Evolutionary conservation across 1,140 invertebrate genomes (phyloP).

Genomic region (Macrosteles quadrilineatus): DNA sequence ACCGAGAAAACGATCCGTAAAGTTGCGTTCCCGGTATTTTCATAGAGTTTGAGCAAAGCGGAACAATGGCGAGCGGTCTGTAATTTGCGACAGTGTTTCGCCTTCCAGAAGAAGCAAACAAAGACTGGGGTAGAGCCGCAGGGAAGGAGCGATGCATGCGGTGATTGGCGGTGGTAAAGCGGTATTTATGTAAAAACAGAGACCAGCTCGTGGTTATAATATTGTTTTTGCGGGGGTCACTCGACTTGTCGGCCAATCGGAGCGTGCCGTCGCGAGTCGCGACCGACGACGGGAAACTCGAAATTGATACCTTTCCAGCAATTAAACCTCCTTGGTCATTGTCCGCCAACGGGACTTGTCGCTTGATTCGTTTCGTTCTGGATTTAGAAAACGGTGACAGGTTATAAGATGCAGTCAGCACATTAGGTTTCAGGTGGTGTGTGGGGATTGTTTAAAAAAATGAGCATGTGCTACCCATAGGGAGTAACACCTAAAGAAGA

Average conservation of each 20-base stretch:
- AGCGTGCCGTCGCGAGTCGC: not conserved
- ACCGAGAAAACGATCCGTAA: too few species aligned
- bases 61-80: slow-evolving; percentile 7
- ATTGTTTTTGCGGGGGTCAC: slow-evolving; percentile 18
- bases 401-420: too few species aligned
- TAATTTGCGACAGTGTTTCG: not conserved
- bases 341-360: too few species aligned
- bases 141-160: slow-evolving; percentile 2
- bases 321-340: too few species aligned
- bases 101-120: not conserved
- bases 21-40: too few species aligned
- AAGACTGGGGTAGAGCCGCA: not conserved
- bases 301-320: not conserved
- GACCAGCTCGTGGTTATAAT: slow-evolving; percentile 2
- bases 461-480: too few species aligned
- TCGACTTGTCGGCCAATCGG: not conserved
- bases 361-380: too few species aligned
- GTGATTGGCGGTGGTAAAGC: not conserved
- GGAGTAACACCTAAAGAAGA: too few species aligned
- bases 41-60: not conserved
- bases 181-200: slow-evolving; percentile 20
- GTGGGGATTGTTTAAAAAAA: too few species aligned
- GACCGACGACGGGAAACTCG: not conserved
- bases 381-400: too few species aligned
- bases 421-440: too few species aligned